Conservation (phyloP, 1,140 invertebrate genomes). For the Tribolium castaneum region DNA sequence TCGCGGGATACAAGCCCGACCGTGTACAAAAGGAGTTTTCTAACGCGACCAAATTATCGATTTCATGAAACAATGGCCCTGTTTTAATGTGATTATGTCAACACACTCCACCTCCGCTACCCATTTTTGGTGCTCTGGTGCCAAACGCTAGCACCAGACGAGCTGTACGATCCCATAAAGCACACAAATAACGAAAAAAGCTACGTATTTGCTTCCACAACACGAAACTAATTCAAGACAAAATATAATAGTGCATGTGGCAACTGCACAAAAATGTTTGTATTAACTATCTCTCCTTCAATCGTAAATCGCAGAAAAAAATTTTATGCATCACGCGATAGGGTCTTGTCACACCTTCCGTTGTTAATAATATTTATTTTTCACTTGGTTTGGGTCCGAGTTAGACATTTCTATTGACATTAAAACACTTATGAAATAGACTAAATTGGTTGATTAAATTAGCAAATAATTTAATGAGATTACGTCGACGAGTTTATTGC, state of each 20-base stretch:
- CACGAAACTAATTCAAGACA: background rate
- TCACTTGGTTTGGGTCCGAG: background rate
- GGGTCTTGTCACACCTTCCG: background rate
- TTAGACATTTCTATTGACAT: conserved; percentile 1
- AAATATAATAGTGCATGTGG: too few species aligned
- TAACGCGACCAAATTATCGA: conserved; percentile 31
- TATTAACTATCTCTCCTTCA: background rate
- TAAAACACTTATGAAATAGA: conserved; percentile 1
- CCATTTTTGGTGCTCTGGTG: conserved; percentile 3
- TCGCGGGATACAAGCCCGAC: conserved; percentile 22
- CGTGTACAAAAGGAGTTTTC: conserved; percentile 27
- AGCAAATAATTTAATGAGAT: conserved; percentile 17
- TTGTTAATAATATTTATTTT: background rate
- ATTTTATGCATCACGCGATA: background rate
- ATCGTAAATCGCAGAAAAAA: background rate
- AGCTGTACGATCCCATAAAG: background rate
- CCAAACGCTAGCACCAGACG: background rate
- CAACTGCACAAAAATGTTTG: too few species aligned
- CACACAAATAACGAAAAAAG: background rate
- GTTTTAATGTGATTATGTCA: conserved; percentile 33
- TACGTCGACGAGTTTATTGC: conserved; percentile 18
- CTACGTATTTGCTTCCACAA: background rate
- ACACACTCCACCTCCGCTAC: conserved; percentile 11
- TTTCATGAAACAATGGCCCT: conserved; percentile 19
- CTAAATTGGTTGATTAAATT: background rate